Evolutionary conservation across 53 echinoderm and acorn worm genomes (phyloP), one percentile per base, ranked within the genome.

Genomic region (Paelopatides confundens): DNA sequence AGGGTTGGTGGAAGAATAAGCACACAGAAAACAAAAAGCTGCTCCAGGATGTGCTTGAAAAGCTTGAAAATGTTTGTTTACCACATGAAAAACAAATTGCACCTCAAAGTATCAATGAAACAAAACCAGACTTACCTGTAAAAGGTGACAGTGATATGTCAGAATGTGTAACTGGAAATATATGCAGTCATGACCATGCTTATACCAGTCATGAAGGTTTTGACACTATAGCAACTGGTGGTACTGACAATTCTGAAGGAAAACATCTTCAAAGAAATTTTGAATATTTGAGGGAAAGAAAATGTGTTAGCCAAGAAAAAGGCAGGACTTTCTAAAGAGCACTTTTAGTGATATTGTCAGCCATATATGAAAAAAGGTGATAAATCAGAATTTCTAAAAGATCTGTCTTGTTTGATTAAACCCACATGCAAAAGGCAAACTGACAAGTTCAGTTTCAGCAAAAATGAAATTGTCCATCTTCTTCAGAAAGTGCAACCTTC

Each of bases 1-100:
- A 9, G 1, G 81, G 51, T 0, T 79, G 81, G 81, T 51, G 81
- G 81, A 79, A 79, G 3, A 48, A 52, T 31, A 79, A 79, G 10
- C 51, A 79, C 8, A 79, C 54, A 0, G 17, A 30, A 1, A 17
- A 49, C 1, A 79, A 79, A 78, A 1, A 35, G 1, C 17, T 71
- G 71, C 36, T 71, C 12, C 17, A 71, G 35, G 15, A 71, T 35
- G 37, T 71, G 36, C 13, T 13, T 35, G 35, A 13, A 13, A 71
- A 36, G 34, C 71, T 35, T 66, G 66, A 28, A 23, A 66, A 66
- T 66, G 28, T 66, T 11, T 66, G n/a, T n/a, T n/a, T n/a, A n/a
- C n/a, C n/a, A n/a, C n/a, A n/a, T n/a, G n/a, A n/a, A n/a, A n/a
- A n/a, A n/a, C n/a, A n/a, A n/a, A n/a, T n/a, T n/a, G n/a, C n/a